Conservation (phyloP, 1,140 invertebrate species). For the Andricus grossulariae region DNA sequence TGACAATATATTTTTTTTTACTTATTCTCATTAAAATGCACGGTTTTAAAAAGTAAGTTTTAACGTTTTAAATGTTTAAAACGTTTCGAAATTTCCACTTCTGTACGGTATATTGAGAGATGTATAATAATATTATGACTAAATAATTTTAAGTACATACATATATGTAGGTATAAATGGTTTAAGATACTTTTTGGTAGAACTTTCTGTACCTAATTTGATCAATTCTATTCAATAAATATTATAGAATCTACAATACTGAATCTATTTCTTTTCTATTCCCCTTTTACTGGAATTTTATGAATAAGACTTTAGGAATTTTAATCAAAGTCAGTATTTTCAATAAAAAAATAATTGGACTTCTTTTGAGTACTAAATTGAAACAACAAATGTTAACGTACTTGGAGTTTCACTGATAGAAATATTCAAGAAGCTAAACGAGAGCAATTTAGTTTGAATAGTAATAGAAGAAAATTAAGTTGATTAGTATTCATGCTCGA, state of each 20-base stretch:
- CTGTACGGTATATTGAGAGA: background rate
- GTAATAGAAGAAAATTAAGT: slow-evolving; percentile 9
- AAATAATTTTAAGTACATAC: too few species aligned
- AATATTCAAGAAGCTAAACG: background rate
- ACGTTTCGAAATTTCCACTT: background rate
- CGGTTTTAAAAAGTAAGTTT: background rate
- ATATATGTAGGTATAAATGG: too few species aligned
- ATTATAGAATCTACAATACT: background rate
- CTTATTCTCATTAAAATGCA: background rate
- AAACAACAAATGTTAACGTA: background rate
- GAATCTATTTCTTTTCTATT: background rate
- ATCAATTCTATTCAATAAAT: background rate
- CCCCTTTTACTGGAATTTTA: background rate
- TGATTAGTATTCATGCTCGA: slow-evolving; percentile 16
- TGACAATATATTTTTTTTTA: background rate
- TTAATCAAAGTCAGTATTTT: background rate
- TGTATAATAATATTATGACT: background rate
- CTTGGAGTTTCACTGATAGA: background rate
- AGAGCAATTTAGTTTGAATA: background rate
- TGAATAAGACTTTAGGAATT: background rate
- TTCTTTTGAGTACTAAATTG: background rate
- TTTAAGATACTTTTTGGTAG: background rate
- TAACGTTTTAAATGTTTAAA: background rate
- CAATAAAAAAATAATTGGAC: background rate
- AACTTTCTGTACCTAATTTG: background rate